These are phyloP conservation scores for Barnardius zonarius DNA, from an alignment of 2,113 vertebrate species.

Conservation along the genomic window DNA sequence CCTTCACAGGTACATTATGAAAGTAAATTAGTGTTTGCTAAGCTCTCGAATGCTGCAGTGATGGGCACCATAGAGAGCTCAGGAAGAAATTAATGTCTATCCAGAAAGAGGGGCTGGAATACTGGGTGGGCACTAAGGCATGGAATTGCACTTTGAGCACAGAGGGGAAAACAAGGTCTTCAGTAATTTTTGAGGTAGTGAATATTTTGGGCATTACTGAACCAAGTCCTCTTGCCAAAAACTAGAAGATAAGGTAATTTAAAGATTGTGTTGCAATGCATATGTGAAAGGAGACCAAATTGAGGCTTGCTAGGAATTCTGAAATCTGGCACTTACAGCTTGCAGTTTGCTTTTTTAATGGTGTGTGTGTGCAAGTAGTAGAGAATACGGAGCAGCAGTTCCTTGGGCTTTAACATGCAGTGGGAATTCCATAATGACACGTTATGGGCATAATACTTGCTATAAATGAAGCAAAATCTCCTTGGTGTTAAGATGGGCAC, in stretches of 20 bases:
- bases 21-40: constrained; percentile 5
- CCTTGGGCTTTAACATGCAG: background rate
- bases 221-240: background rate
- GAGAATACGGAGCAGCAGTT: background rate
- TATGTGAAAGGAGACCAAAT: background rate
- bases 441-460: background rate
- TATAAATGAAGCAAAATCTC: background rate
- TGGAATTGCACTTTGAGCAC: background rate
- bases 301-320: background rate
- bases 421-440: accelerated
- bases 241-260: background rate
- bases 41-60: background rate
- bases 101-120: background rate
- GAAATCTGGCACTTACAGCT: background rate
- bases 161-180: background rate
- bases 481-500: background rate
- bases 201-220: background rate
- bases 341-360: background rate
- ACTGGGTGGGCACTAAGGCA: background rate
- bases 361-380: background rate
- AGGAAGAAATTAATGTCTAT: background rate
- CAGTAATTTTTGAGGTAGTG: background rate
- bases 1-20: background rate
- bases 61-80: background rate
- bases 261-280: background rate